phyloP scores from a whole-genome alignment of 1,140 invertebrate species.

The Drosophila orena region DNA sequence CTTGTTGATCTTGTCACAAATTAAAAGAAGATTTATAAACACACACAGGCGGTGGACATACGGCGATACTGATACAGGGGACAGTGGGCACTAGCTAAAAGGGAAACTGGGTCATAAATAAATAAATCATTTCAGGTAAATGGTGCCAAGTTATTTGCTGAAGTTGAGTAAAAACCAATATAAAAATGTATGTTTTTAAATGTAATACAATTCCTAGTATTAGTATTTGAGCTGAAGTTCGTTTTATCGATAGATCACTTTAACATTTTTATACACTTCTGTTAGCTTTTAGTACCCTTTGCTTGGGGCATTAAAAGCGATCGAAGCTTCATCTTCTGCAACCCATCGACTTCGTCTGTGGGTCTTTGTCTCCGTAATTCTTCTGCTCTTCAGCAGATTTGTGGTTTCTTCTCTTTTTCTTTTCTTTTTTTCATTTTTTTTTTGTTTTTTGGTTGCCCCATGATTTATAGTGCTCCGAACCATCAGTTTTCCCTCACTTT shows the following conservation, averaged over 20 bases:
- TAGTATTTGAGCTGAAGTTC: background rate
- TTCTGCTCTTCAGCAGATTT: conserved; percentile 34
- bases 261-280: conserved; percentile 21
- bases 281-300: conserved; percentile 45
- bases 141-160: background rate
- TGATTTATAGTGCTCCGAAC: conserved; percentile 69
- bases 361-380: conserved; percentile 51
- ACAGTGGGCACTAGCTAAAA: conserved; percentile 33
- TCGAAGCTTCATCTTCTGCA: conserved; percentile 40
- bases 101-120: no score
- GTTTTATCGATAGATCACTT: background rate
- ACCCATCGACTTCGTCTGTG: conserved; percentile 5
- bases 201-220: background rate
- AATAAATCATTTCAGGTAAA: background rate
- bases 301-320: conserved; percentile 52
- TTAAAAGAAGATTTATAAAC: conserved; percentile 84
- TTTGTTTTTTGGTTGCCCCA: conserved; percentile 27
- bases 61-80: conserved; percentile 17
- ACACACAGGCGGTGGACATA: conserved; percentile 43
- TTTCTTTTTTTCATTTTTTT: conserved; percentile 33
- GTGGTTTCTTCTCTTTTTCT: conserved; percentile 13
- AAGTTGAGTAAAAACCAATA: no score
- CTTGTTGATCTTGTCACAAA: conserved; percentile 85
- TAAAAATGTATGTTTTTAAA: no score
- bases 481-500: conserved; percentile 36